Conservation (phyloP, 92 coral and sea anemone species). For the Actinostola sp. region DNA sequence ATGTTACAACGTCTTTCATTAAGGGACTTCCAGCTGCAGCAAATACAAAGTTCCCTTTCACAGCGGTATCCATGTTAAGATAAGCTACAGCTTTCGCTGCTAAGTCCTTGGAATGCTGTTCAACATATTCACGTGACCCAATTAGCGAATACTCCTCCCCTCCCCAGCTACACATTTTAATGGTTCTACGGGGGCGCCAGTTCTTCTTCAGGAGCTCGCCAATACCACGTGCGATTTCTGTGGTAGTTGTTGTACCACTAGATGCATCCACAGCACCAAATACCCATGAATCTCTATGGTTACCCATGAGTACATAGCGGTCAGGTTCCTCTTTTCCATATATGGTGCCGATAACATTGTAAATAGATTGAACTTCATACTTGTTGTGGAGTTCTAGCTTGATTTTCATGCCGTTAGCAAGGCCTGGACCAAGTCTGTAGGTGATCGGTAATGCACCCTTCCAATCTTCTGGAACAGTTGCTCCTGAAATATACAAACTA, state of each 20-base stretch:
- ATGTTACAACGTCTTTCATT: constrained; percentile 42
- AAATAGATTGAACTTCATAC: constrained; percentile 53
- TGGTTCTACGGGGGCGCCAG: constrained; percentile 98
- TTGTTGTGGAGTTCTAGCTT: constrained; percentile 67
- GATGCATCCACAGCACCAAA: constrained; percentile 87
- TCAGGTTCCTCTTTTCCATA: constrained; percentile 93
- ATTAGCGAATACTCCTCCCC: constrained; percentile 86
- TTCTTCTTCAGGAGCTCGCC: constrained; percentile 67
- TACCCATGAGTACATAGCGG: constrained; percentile 86
- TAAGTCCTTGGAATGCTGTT: constrained; percentile 68
- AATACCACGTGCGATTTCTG: constrained; percentile 87
- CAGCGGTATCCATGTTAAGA: constrained; percentile 74
- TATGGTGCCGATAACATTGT: constrained; percentile 93
- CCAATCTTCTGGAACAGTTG: constrained; percentile 68
- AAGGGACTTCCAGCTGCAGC: constrained; percentile 42
- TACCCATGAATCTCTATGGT: constrained; percentile 89
- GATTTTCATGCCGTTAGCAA: constrained; percentile 41
- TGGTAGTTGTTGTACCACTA: constrained; percentile 74
- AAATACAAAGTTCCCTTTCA: constrained; percentile 62
- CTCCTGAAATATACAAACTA: constrained; percentile 35
- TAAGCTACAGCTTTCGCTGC: constrained; percentile 70
- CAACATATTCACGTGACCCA: constrained; percentile 96
- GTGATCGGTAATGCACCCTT: constrained; percentile 52
- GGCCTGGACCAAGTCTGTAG: constrained; percentile 76
- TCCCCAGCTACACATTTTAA: constrained; percentile 95